Base-by-base conservation (phyloP, 1,140 invertebrate genomes). In the Meloidogyne chitwoodi region DNA sequence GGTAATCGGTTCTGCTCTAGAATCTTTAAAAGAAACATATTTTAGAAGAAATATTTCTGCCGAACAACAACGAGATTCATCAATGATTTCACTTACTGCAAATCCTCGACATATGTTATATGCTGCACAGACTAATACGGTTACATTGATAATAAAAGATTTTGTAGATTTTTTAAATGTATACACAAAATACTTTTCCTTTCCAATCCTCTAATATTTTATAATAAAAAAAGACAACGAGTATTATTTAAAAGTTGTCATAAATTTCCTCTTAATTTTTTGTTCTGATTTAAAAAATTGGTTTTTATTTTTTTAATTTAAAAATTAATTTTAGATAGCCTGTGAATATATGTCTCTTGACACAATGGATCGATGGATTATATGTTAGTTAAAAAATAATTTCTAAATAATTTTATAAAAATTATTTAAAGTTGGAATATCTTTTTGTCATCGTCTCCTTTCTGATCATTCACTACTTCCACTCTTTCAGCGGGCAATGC, bases 301-400 rank as follows among this genome's bases (percentile, higher is more conserved):
- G n/a, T n/a, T n/a, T 10, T 38, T 10, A 4, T 38, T 38, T 38
- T 38, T 10, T 38, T 38, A 6, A 6, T 38, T 75, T 87, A 74
- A 81, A 90, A 38, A 38, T 38, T 38, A 75, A 95, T 76, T n/a
- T 66, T 38, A 77, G 75, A 77, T 96, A 90, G 95, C 94, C 19
- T 98, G 95, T 88, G 96, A 99, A 90, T 98, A 94, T 89, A 87
- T 99, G 31, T 96, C 95, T 16, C 89, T 98, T 56, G 96, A 99
- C 86, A 91, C 91, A 67, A 92, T 99, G 89, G 96, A 99, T 87
- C 91, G 93, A 85, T 99, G 95, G 95, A 93, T 99, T 29, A 93
- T 98, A 82, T 93, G 91, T 92, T 88, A 90, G 89, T 88, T 31
- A 27, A n/a, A 31, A 22, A 24, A 16, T 67, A 26, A 8, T 70